phyloP scores from a whole-genome alignment of 2,113 vertebrate species.

The Hemiscyllium ocellatum region DNA sequence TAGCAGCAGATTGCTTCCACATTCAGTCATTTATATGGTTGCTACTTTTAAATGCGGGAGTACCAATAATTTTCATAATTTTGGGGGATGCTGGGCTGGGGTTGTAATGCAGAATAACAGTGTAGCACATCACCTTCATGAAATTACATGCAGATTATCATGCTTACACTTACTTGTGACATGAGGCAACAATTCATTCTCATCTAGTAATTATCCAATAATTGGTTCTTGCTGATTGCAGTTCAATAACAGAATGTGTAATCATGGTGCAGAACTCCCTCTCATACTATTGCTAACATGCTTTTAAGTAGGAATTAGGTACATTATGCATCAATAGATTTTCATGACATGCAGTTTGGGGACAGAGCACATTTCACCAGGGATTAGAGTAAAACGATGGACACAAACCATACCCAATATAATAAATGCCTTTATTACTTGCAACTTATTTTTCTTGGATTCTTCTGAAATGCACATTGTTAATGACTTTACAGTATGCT shows the following conservation, averaged over 20 bases:
- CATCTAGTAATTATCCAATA: conserved; percentile 16
- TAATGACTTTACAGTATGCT: background rate
- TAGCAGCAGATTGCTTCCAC: background rate
- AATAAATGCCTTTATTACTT: background rate
- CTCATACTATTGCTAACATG: background rate
- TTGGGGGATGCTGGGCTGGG: no score
- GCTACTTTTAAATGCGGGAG: background rate
- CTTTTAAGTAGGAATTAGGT: background rate
- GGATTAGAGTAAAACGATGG: background rate
- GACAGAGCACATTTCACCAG: background rate
- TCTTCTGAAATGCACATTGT: background rate
- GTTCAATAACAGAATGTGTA: conserved; percentile 25
- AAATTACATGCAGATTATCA: background rate
- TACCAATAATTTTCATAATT: background rate
- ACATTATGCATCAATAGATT: background rate
- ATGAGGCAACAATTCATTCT: conserved; percentile 3
- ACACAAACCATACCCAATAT: background rate
- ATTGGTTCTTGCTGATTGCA: conserved; percentile 33
- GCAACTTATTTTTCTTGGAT: background rate
- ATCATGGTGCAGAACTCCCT: background rate
- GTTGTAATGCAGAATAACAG: background rate
- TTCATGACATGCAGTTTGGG: background rate
- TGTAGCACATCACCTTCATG: background rate
- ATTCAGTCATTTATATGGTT: background rate
- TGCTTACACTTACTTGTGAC: background rate